These are phyloP conservation scores for Lepisosteus oculatus DNA, from an alignment of 2,113 vertebrate genomes.

Conservation along the genomic window DNA sequence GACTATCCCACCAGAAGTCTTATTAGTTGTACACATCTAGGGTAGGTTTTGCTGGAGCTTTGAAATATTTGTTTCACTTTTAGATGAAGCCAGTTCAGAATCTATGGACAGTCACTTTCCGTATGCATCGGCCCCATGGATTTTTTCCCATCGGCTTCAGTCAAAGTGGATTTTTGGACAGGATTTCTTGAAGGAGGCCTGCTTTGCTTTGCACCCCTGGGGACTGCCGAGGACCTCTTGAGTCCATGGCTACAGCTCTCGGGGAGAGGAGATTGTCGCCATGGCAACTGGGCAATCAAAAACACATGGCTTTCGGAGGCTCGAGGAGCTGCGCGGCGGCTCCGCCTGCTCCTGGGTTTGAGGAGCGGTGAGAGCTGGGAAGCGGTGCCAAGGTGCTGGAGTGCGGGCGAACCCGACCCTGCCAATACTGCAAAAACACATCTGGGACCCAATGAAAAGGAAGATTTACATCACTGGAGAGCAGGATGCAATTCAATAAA, in stretches of 20 bases:
- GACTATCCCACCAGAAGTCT: too few relatives aligned
- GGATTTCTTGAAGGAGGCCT: slow-evolving; percentile 27
- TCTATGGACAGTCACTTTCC: too few relatives aligned
- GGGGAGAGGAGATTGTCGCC: slow-evolving; percentile 44
- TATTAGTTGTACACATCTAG: too few relatives aligned
- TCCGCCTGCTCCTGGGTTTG: too few relatives aligned
- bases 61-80: too few relatives aligned
- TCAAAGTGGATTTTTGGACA: slow-evolving; percentile 20
- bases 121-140: too few relatives aligned
- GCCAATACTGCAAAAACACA: background rate
- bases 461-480: slow-evolving; percentile 1
- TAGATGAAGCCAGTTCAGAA: too few relatives aligned
- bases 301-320: slow-evolving; percentile 40
- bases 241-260: slow-evolving; percentile 42
- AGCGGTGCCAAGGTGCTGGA: background rate
- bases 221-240: slow-evolving; percentile 43
- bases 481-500: background rate
- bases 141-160: background rate
- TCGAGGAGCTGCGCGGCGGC: too few relatives aligned
- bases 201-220: slow-evolving; percentile 25
- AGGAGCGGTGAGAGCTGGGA: too few relatives aligned
- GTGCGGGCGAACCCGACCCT: background rate
- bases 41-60: too few relatives aligned
- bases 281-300: slow-evolving; percentile 39
- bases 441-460: background rate